These are phyloP conservation scores for Salarias fasciatus DNA, from an alignment of 2,797 vertebrate genomes.

Conservation along the genomic window DNA sequence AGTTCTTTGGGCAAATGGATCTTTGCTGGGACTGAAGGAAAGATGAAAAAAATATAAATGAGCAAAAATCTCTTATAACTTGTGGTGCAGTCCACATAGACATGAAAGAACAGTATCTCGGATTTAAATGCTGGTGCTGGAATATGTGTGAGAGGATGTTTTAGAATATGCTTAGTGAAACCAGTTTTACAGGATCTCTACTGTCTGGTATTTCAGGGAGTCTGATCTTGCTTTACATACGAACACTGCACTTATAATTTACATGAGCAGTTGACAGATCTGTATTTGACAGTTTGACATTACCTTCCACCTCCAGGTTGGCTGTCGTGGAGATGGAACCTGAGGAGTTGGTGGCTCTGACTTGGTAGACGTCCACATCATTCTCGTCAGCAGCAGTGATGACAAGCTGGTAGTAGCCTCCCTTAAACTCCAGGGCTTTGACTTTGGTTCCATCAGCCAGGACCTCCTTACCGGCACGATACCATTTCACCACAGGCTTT, in stretches of 20 bases:
- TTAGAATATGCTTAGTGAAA: no score
- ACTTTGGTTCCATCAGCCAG: slow-evolving; percentile 94
- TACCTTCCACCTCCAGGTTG: slow-evolving; percentile 98
- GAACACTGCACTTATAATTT: no score
- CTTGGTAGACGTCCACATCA: slow-evolving; percentile 94
- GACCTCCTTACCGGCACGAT: slow-evolving; percentile 95
- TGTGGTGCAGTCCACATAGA: no score
- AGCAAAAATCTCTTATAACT: no score
- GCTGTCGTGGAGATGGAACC: slow-evolving; percentile 95
- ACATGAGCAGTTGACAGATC: no score
- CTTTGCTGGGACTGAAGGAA: slow-evolving; percentile 94
- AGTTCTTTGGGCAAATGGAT: slow-evolving; percentile 95
- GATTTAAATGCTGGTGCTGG: no score
- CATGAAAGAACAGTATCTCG: no score
- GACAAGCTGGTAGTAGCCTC: slow-evolving; percentile 95
- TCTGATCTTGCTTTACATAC: no score
- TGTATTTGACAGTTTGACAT: slow-evolving; percentile 6
- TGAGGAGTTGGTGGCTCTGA: slow-evolving; percentile 96
- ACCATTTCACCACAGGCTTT: slow-evolving; percentile 97
- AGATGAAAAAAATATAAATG: slow-evolving; percentile 25
- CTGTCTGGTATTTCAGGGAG: no score
- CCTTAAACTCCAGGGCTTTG: slow-evolving; percentile 97
- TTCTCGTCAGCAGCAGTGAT: slow-evolving; percentile 90
- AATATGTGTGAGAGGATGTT: no score
- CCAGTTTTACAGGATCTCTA: no score